Percentiles rank a stretch among this genome's conserved stretches.
These are phyloP conservation scores for Rana temporaria DNA, from an alignment of 2,113 vertebrate genomes.

Conservation along the genomic window DNA sequence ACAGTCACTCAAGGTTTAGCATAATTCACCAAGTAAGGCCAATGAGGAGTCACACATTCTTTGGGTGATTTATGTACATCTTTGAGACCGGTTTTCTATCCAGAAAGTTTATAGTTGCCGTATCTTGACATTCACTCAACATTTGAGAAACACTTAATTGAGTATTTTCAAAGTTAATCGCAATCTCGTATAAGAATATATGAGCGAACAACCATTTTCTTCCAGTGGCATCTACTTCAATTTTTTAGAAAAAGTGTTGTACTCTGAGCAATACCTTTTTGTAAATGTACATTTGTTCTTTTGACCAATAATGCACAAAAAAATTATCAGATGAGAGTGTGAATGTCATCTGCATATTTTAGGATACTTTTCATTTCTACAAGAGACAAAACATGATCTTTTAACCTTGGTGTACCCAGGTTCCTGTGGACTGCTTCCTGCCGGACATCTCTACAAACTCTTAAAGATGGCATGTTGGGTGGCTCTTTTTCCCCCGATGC, in stretches of 20 bases:
- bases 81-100: neutral
- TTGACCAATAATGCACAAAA: neutral
- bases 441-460: neutral
- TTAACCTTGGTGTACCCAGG: neutral
- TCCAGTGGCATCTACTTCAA: slow-evolving; percentile 6
- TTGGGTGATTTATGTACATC: neutral
- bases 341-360: no score
- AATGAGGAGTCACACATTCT: neutral
- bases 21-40: neutral
- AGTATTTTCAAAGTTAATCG: no score
- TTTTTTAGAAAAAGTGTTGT: neutral
- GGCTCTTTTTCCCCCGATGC: neutral
- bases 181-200: neutral
- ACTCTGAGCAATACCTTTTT: neutral
- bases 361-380: neutral
- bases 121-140: no score
- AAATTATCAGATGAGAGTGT: no score
- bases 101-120: neutral
- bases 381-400: neutral
- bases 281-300: neutral
- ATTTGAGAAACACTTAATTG: no score
- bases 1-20: neutral
- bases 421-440: neutral
- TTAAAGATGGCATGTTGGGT: neutral
- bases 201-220: neutral